phyloP scores from a whole-genome alignment of 2,797 vertebrate species.

The Scolopax rusticola region DNA sequence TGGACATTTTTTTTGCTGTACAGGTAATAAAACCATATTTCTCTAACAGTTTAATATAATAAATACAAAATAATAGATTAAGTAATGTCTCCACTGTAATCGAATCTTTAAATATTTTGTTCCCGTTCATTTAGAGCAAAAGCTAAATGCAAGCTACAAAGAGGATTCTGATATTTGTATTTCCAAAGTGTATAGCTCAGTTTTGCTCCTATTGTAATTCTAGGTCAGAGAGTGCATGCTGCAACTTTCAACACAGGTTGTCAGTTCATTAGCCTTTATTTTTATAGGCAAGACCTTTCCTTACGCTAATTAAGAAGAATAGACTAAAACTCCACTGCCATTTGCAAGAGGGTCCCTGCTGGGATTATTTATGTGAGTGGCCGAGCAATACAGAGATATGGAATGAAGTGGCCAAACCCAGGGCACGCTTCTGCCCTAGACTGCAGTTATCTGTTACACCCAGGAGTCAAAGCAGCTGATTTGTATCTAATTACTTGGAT shows the following conservation, averaged over 20 bases:
- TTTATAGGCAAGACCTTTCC: neutral
- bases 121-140: neutral
- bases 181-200: neutral
- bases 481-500: neutral
- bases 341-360: neutral
- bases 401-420: neutral
- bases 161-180: neutral
- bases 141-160: neutral
- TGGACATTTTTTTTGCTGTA: neutral
- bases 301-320: neutral
- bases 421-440: neutral
- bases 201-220: neutral
- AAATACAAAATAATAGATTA: neutral
- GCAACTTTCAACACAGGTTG: neutral
- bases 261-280: neutral
- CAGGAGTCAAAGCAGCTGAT: no score
- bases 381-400: neutral
- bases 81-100: neutral
- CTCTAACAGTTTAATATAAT: neutral
- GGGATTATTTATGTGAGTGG: neutral
- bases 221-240: neutral
- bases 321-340: neutral
- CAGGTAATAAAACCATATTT: neutral
- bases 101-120: neutral
- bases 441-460: neutral